Evolutionary conservation across 2,113 vertebrate species (phyloP), one percentile per base, ranked within the genome.

Genomic region (Rhinolophus sinicus): DNA sequence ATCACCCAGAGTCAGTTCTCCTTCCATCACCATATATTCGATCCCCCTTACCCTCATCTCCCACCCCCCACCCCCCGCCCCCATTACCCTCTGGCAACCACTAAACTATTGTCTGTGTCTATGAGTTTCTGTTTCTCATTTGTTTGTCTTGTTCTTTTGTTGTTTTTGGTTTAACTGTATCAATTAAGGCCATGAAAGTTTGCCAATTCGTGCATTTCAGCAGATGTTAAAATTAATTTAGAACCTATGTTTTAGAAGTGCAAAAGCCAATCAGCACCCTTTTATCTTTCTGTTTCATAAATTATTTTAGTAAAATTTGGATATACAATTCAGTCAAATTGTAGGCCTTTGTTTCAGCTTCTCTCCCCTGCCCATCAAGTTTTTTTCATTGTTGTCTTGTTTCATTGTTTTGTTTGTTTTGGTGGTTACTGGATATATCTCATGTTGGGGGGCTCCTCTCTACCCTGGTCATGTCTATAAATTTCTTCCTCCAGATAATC

Each of bases 221-320:
- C 13, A 58, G 24, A 80, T 83, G n/a, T 62, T 90, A 90, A 93
- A 77, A 28, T 64, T 87, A 56, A 87, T 76, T 82, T 62, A 90
- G 75, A 87, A 87, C 5, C 2, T 76, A 30, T 73, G 15, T 80
- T 93, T 73, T 85, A 84, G 56, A 80, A 35, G 21, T 72, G 7
- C 24, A 38, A 80, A 83, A 69, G 13, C 18, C 52, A 83, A 64
- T 72, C 38, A 58, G 26, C 14, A 93, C 44, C 26, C 24, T 91
- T 93, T 97, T 60, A 87, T 72, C 33, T 86, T 96, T 94, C 58
- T 81, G 35, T 81, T 69, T 6, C 33, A 30, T 88, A 73, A 60
- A 77, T 56, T 87, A 38, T 90, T 87, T 88, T 40, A 38, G 30
- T 67, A 77, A 64, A 73, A 33, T 78, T 78, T 73, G 30, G 28